Base-by-base conservation (phyloP, 2,888 invertebrate species). In the Dryocosmus kuriphilus region DNA sequence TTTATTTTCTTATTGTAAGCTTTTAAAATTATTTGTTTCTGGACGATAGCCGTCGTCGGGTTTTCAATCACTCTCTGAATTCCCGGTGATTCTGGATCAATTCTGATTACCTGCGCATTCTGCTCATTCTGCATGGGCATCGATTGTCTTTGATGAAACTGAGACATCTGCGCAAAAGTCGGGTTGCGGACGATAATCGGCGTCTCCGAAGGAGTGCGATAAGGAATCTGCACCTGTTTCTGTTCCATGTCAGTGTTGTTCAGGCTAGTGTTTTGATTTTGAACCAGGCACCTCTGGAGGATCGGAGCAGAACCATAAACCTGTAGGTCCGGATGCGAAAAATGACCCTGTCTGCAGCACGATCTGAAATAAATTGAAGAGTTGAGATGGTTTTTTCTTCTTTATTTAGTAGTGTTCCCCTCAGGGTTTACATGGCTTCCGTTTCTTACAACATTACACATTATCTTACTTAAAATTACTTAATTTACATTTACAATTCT, bases 1-100 rank as follows among this genome's bases (percentile, higher is more conserved):
- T n/a, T n/a, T n/a, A n/a, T n/a, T n/a, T n/a, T n/a, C n/a, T n/a
- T n/a, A n/a, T n/a, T n/a, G n/a, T n/a, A n/a, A n/a, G n/a, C n/a
- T n/a, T n/a, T n/a, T n/a, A n/a, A n/a, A n/a, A n/a, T n/a, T n/a
- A 91, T 89, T 79, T 91, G 91, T 30, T 85, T 88, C 65, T 91
- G 90, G 11, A 91, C 90, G 75, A 90, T 87, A 0, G 91, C 86
- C 41, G 79, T 85, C 16, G 85, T 80, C 19, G 91, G 91, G 83
- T 90, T 87, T 19, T 86, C 86, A 38, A 91, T 91, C 51, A 86
- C 86, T 80, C 90, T 88, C 77, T 76, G 60, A 7, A 62, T 14
- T 32, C 82, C 80, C 74, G 81, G 78, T 38, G 80, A 76, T 60
- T 80, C 81, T 16, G 81, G 61, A 71, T 65, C 76, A 41, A 79